phyloP scores from a whole-genome alignment of 2,888 invertebrate genomes.

The Ennomos quercinarius region DNA sequence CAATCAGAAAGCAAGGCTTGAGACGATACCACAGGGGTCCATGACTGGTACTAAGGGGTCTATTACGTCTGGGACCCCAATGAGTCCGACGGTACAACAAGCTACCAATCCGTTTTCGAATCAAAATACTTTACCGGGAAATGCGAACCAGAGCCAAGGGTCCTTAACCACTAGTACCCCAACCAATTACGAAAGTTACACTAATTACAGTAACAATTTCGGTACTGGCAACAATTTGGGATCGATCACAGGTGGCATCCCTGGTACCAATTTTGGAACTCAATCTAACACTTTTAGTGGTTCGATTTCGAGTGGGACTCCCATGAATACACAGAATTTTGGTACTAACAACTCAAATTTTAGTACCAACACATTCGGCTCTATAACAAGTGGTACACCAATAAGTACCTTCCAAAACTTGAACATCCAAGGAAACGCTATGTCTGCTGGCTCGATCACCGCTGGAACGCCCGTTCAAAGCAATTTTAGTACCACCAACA shows the following conservation, averaged over 20 bases:
- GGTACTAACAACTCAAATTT: slow-evolving; percentile 1
- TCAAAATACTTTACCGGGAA: slow-evolving; percentile 4
- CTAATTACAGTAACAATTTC: slow-evolving; percentile 16
- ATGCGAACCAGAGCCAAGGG: slow-evolving; percentile 32
- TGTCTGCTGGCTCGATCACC: slow-evolving; percentile 54
- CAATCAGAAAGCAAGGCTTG: slow-evolving; percentile 58
- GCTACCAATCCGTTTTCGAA: slow-evolving; percentile 38
- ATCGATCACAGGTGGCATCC: slow-evolving; percentile 3
- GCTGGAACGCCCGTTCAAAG: slow-evolving; percentile 57
- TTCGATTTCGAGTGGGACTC: slow-evolving; percentile 9
- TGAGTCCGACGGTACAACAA: slow-evolving; percentile 45
- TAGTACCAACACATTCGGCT: slow-evolving; percentile 34
- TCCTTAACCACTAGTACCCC: slow-evolving; percentile 49
- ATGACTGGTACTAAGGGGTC: slow-evolving; percentile 60
- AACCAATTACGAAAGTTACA: slow-evolving; percentile 21
- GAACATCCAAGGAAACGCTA: slow-evolving; percentile 23
- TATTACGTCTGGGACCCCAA: slow-evolving; percentile 45
- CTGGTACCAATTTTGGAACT: slow-evolving; percentile 5
- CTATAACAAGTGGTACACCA: slow-evolving; percentile 42
- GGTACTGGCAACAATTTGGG: slow-evolving; percentile 6
- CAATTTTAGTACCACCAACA: slow-evolving; percentile 11
- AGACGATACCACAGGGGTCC: slow-evolving; percentile 74
- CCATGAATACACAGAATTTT: slow-evolving; percentile 10
- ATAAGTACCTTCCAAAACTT: slow-evolving; percentile 32
- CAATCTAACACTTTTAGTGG: slow-evolving; percentile 3